A percentile compares a stretch with the other conserved stretches of the same genome.
phyloP scores from a whole-genome alignment of 2,888 invertebrate genomes.

The Criorhina ranunculi region DNA sequence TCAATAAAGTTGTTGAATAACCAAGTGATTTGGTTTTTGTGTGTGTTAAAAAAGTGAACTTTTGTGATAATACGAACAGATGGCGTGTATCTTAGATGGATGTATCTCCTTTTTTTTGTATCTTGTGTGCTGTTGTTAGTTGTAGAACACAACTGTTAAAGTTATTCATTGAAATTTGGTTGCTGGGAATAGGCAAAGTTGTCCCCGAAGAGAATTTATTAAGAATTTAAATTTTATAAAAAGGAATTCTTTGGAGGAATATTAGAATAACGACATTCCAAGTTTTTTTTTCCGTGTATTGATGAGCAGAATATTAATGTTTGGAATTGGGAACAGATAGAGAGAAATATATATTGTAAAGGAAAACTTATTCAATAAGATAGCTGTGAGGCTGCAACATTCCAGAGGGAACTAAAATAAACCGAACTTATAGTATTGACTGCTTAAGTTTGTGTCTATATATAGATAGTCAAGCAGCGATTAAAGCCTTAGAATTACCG shows the following conservation, averaged over 20 bases:
- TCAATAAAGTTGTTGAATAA: conserved; percentile 73
- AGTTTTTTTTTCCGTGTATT: conserved; percentile 50
- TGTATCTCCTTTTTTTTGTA: conserved; percentile 16
- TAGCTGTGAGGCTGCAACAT: neutral
- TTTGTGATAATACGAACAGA: conserved; percentile 59
- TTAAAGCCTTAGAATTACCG: too few relatives aligned
- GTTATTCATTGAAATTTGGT: conserved; percentile 64
- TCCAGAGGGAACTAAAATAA: neutral
- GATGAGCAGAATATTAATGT: conserved; percentile 66
- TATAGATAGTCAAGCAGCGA: too few relatives aligned
- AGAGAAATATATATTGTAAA: conserved; percentile 23
- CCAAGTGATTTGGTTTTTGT: conserved; percentile 52
- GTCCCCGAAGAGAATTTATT: conserved; percentile 53
- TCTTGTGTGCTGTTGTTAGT: conserved; percentile 38
- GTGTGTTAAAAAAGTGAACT: conserved; percentile 51
- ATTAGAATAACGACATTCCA: conserved; percentile 63
- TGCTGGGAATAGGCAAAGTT: conserved; percentile 38
- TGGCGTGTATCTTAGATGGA: conserved; percentile 26
- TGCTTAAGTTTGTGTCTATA: too few relatives aligned
- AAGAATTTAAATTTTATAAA: conserved; percentile 65
- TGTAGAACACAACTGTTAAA: conserved; percentile 69
- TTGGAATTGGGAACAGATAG: conserved; percentile 20
- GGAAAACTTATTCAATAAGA: conserved; percentile 46
- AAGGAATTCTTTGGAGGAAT: conserved; percentile 43
- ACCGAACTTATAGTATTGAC: too few relatives aligned